Percentiles rank a stretch among this genome's conserved stretches.
These are phyloP conservation scores for Borostomias antarcticus DNA, from an alignment of 2,797 vertebrate species.

Conservation along the genomic window DNA sequence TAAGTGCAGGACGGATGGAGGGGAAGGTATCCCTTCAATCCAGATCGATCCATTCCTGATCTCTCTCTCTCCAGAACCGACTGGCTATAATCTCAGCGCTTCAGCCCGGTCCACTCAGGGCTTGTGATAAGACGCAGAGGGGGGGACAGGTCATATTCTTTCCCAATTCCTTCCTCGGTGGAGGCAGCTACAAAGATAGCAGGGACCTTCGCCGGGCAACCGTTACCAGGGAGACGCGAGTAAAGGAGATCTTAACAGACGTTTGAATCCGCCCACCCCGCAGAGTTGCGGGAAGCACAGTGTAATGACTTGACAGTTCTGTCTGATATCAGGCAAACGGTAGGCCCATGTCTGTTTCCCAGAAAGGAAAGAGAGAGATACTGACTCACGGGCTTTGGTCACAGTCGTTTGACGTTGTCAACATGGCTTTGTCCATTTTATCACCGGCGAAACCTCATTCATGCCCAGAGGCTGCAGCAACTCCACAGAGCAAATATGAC, in stretches of 20 bases:
- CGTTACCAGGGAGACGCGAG: slow-evolving; percentile 6
- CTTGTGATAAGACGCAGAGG: slow-evolving; percentile 1
- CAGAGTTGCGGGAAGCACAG: no score
- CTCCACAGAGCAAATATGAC: slow-evolving; percentile 59
- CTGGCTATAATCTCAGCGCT: neutral
- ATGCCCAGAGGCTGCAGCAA: slow-evolving; percentile 54
- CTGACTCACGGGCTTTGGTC: slow-evolving; percentile 57
- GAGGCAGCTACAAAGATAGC: slow-evolving; percentile 55
- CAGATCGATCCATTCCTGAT: slow-evolving; percentile 11
- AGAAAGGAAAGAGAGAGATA: slow-evolving; percentile 17
- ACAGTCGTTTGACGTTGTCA: slow-evolving; percentile 69
- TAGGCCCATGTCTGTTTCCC: no score
- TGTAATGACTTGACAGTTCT: no score
- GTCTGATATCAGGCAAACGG: no score
- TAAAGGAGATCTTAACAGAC: neutral
- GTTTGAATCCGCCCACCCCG: no score
- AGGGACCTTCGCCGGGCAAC: slow-evolving; percentile 46
- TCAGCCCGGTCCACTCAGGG: neutral
- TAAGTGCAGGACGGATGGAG: neutral
- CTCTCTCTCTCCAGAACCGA: neutral
- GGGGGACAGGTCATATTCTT: slow-evolving; percentile 1
- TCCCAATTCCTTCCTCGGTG: slow-evolving; percentile 55
- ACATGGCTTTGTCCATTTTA: slow-evolving; percentile 66
- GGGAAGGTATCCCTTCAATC: neutral
- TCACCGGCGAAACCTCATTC: slow-evolving; percentile 55